Evolutionary conservation across 1,140 invertebrate genomes (phyloP).

Genomic region (Zaprionus inermis): DNA sequence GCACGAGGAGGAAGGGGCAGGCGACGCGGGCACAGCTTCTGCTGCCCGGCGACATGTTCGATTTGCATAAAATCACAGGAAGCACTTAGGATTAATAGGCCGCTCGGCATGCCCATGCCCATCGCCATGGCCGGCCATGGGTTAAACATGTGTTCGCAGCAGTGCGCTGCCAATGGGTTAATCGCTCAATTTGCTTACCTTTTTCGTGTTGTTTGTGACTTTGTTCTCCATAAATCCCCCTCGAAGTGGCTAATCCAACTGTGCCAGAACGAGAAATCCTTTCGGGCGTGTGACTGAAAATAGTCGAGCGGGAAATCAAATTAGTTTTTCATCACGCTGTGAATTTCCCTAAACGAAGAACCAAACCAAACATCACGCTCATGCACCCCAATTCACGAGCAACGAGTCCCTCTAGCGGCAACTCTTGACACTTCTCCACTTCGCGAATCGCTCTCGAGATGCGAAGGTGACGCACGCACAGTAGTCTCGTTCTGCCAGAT

Average conservation of each 20-base stretch:
- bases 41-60: conserved; percentile 55
- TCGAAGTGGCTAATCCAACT: conserved; percentile 38
- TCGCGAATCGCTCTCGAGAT: background rate
- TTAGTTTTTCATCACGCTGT: conserved; percentile 5
- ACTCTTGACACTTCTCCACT: conserved; percentile 2
- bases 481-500: background rate
- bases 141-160: conserved; percentile 20
- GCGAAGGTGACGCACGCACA: background rate
- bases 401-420: conserved; percentile 39
- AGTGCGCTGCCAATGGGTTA: conserved; percentile 4
- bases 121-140: no score
- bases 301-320: conserved; percentile 13
- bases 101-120: conserved; percentile 30
- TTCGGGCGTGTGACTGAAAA: no score
- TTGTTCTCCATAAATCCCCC: conserved; percentile 13
- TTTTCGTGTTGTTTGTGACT: conserved; percentile 10
- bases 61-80: conserved; percentile 83
- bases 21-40: no score
- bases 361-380: conserved; percentile 36
- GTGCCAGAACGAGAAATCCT: conserved; percentile 18
- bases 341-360: conserved; percentile 50
- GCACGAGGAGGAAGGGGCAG: background rate
- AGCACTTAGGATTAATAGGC: conserved; percentile 81
- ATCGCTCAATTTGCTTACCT: conserved; percentile 34
- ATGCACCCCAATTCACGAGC: background rate